Evolutionary conservation across 2,888 invertebrate species (phyloP), one percentile per base, ranked within the genome.

Genomic region (Pseudococcus longispinus): DNA sequence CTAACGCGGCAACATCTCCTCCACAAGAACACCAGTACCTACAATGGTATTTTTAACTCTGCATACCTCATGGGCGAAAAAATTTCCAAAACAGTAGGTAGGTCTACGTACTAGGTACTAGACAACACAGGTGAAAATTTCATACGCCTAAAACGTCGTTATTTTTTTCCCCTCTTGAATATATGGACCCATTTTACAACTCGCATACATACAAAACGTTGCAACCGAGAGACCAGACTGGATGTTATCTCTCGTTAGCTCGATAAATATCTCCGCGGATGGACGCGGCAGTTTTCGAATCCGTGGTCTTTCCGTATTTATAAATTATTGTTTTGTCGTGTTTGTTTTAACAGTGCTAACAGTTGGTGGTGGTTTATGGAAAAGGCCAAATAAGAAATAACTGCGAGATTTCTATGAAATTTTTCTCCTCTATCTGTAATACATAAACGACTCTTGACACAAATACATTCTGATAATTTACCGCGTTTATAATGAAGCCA

Each of bases 241-340:
- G 84, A 84, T 84, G 84, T 84, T 84, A 84, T 84, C 84, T 51
- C 60, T 84, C 60, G 84, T 60, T 84, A 84, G 4, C 84, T 84
- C 84, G 84, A 84, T 84, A 84, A 84, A 84, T 84, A 84, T 84
- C 84, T 84, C 84, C 55, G 26, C 26, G 51, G 51, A 51, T 15
- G 51, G 15, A 29, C 15, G 18, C 84, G 60, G 60, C 60, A 32
- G 84, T 84, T 84, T 84, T 60, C 84, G 55, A 84, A 60, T 51
- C 55, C 60, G 60, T 60, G n/a, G 60, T 84, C 84, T 84, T 55
- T 23, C 26, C 84, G 84, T 60, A 65, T 65, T 44, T 85, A 70
- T 85, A 85, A 85, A 85, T 85, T 85, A 85, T 85, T 51, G 74
- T 85, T 85, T 85, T 70, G 85, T 85, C 85, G 85, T 85, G 74